Evolutionary conservation across 2,888 invertebrate genomes (phyloP).

Genomic region (Oegoconia quadripuncta): DNA sequence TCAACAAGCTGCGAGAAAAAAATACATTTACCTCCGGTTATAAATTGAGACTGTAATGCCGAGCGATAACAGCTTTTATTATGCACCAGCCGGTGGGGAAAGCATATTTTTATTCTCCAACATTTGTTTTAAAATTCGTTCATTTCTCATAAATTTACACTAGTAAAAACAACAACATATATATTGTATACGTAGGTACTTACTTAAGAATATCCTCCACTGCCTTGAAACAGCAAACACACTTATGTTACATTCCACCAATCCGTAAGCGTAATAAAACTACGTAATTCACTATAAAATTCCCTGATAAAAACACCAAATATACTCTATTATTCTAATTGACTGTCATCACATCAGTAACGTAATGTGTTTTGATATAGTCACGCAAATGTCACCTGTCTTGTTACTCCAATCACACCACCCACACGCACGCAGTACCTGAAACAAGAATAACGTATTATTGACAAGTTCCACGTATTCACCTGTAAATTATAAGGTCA

Average conservation of each 20-base stretch:
- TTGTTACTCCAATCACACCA: conserved; percentile 24
- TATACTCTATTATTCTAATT: conserved; percentile 31
- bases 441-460: conserved; percentile 15
- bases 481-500: too few relatives aligned
- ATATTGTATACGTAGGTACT: too few relatives aligned
- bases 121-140: background rate
- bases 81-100: conserved; percentile 18
- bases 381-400: conserved; percentile 56
- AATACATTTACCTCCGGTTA: conserved; percentile 26
- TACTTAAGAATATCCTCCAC: too few relatives aligned
- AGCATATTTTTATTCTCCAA: conserved; percentile 2
- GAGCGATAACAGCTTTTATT: conserved; percentile 27
- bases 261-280: too few relatives aligned
- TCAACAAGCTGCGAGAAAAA: conserved; percentile 20
- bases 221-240: too few relatives aligned
- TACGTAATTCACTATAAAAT: too few relatives aligned
- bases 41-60: conserved; percentile 26
- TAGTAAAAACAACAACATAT: too few relatives aligned
- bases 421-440: conserved; percentile 15
- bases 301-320: too few relatives aligned
- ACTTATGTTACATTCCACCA: too few relatives aligned
- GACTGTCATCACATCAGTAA: conserved; percentile 41
- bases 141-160: too few relatives aligned
- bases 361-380: conserved; percentile 28
- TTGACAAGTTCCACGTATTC: background rate